phyloP scores from a whole-genome alignment of 2,888 invertebrate species.

The Dryomyza anilis region DNA sequence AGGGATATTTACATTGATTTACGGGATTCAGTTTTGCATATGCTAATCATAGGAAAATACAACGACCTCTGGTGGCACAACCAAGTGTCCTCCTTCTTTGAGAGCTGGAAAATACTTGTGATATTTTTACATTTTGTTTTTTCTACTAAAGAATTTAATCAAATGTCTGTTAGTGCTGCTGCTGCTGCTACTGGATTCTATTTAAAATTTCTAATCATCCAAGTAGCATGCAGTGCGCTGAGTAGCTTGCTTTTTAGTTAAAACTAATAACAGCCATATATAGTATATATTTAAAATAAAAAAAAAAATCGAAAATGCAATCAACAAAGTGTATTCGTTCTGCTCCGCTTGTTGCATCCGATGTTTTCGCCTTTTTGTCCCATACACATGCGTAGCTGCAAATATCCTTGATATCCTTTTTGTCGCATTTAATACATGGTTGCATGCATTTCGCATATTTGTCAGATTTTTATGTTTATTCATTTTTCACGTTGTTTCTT shows the following conservation, averaged over 20 bases:
- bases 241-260: not conserved
- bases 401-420: not conserved
- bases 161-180: conserved; percentile 34
- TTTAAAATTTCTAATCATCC: not conserved
- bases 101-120: too few relatives aligned
- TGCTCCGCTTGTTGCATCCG: not conserved
- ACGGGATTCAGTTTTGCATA: conserved; percentile 40
- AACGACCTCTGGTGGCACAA: conserved; percentile 35
- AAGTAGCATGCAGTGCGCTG: too few relatives aligned
- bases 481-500: conserved; percentile 2
- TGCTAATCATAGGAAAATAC: conserved; percentile 39
- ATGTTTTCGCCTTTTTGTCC: not conserved
- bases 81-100: too few relatives aligned
- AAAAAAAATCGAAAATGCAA: conserved; percentile 9
- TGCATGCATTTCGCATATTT: conserved; percentile 10
- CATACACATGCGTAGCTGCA: not conserved
- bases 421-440: conserved; percentile 16
- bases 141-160: conserved; percentile 39
- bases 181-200: not conserved
- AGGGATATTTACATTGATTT: conserved; percentile 43
- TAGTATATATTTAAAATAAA: not conserved
- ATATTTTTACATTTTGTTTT: too few relatives aligned
- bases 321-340: conserved; percentile 19
- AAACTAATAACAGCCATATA: not conserved
- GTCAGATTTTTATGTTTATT: conserved; percentile 4